phyloP scores from a whole-genome alignment of 2,888 invertebrate species.

The Acronicta leporina region DNA sequence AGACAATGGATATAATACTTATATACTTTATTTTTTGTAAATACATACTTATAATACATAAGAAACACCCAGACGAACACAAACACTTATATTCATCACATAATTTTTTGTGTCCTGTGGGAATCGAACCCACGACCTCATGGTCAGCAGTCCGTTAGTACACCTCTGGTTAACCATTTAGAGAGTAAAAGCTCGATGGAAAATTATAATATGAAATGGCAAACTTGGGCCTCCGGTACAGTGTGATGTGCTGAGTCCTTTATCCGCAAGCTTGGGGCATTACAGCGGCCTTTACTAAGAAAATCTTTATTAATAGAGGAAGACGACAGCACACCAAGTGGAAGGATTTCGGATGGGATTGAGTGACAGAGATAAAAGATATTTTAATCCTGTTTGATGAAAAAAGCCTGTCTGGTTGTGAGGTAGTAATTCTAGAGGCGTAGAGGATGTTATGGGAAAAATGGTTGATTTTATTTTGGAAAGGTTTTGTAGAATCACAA shows the following conservation, averaged over 20 bases:
- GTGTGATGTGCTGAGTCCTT: neutral
- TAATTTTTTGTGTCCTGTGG: too few relatives aligned
- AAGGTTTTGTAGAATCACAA: too few relatives aligned
- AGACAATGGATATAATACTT: too few relatives aligned
- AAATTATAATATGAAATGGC: too few relatives aligned
- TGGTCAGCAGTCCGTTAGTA: too few relatives aligned
- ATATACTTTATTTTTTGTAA: too few relatives aligned
- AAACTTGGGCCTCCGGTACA: neutral
- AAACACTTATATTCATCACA: too few relatives aligned
- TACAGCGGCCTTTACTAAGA: conserved; percentile 70
- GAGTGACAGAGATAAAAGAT: conserved; percentile 72
- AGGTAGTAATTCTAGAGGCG: neutral
- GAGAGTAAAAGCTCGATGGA: too few relatives aligned
- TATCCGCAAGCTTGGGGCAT: conserved; percentile 50
- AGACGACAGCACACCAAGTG: conserved; percentile 48
- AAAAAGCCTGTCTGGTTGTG: conserved; percentile 41
- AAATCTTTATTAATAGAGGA: conserved; percentile 86
- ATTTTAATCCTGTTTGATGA: conserved; percentile 61
- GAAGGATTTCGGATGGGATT: conserved; percentile 55
- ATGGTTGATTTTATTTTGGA: neutral
- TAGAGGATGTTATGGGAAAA: neutral
- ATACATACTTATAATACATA: too few relatives aligned
- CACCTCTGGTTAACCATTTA: too few relatives aligned
- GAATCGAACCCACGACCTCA: too few relatives aligned
- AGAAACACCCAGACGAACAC: too few relatives aligned